Evolutionary conservation across 2,888 invertebrate genomes (phyloP), one percentile per base, ranked within the genome.

Genomic region (Papilio protenor): DNA sequence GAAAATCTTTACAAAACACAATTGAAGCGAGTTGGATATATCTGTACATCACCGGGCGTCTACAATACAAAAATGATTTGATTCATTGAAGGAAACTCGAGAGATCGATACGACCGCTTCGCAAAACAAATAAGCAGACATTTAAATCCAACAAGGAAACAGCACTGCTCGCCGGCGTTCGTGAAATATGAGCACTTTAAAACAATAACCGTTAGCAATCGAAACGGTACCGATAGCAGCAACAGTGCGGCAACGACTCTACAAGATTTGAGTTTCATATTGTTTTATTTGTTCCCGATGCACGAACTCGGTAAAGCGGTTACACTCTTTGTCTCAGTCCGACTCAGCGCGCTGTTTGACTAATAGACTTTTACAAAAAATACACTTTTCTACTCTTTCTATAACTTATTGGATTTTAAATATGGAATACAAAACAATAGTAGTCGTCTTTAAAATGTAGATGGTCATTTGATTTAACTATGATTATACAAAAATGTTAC

Each of bases 191-290:
- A 81, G 73, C 79, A 81, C 80, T 81, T 82, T 82, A 81, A 82
- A 83, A 81, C 82, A 82, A 83, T 83, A 83, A 82, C 81, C 76
- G 83, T 81, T 83, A 78, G 76, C 79, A 81, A 79, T 80, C 64
- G 73, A 66, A 77, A 76, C 76, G 76, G 74, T 61, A 77, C 75
- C 80, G 80, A 81, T 80, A 75, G 75, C 76, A 71, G 59, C 59
- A 73, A 70, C 72, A 78, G 69, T 64, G 18, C 57, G 57, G 69
- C 40, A 55, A 75, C 72, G 76, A 73, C 57, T 55, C 71, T 61
- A 33, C 47, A 64, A 52, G 73, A 73, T 76, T 73, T 73, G 76
- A 79, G 76, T 79, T 79, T 76, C 47, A 79, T 78, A 76, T 78
- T 59, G 78, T 76, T 76, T 75, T 78, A 78, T 75, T 72, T 72